Conservation (phyloP, 2,113 vertebrate species). For the Tursiops truncatus region DNA sequence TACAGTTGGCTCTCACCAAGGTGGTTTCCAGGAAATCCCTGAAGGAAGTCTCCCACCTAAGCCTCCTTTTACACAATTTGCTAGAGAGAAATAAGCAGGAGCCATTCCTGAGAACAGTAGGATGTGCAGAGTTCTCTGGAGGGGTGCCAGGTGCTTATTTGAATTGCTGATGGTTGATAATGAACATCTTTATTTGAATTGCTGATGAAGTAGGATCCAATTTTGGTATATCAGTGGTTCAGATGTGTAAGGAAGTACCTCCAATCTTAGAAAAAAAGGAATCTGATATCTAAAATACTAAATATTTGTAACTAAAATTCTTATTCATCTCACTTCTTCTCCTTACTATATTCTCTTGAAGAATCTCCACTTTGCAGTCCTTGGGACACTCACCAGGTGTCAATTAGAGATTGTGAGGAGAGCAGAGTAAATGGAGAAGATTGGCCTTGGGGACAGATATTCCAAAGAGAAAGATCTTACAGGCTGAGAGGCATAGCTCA, state of each 20-base stretch:
- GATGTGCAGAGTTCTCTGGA: conserved; percentile 11
- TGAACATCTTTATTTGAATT: conserved; percentile 70
- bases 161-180: conserved; percentile 64
- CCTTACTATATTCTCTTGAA: conserved; percentile 6
- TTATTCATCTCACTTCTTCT: background rate
- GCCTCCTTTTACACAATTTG: background rate
- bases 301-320: conserved; percentile 22
- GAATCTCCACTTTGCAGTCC: background rate
- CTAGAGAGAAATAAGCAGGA: conserved; percentile 31
- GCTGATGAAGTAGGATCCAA: conserved; percentile 55
- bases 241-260: conserved; percentile 55
- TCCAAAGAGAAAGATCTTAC: background rate
- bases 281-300: conserved; percentile 13
- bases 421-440: background rate
- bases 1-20: background rate
- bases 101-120: background rate
- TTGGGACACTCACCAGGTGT: background rate
- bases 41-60: background rate
- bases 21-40: background rate
- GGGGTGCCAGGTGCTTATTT: conserved; percentile 60
- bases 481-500: background rate
- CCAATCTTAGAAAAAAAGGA: background rate
- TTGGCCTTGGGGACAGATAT: background rate
- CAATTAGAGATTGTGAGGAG: background rate
- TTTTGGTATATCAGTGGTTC: conserved; percentile 44